A percentile compares a stretch with the other conserved stretches of the same genome.
Conservation (phyloP, 1,140 invertebrate species). For the Drosophila virilis region DNA sequence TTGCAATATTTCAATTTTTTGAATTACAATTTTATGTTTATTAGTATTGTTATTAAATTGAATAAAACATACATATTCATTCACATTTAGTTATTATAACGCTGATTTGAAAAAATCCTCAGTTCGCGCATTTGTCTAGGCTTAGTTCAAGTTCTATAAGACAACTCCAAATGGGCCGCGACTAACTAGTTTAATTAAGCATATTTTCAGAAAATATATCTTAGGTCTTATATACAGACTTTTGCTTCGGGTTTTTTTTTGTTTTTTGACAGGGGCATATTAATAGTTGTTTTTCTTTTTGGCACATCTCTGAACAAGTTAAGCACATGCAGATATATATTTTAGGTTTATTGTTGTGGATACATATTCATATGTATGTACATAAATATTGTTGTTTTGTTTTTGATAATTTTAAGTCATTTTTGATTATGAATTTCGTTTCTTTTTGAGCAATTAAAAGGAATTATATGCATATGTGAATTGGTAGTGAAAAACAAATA, state of each 20-base stretch:
- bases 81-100: slow-evolving; percentile 34
- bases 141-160: slow-evolving; percentile 14
- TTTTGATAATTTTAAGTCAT: slow-evolving; percentile 33
- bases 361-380: slow-evolving; percentile 38
- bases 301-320: slow-evolving; percentile 58
- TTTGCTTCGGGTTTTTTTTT: slow-evolving; percentile 23
- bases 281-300: slow-evolving; percentile 37
- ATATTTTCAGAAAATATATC: slow-evolving; percentile 37
- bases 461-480: slow-evolving; percentile 58
- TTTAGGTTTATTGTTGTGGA: slow-evolving; percentile 41
- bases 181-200: slow-evolving; percentile 26
- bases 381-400: slow-evolving; percentile 12
- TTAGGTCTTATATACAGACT: slow-evolving; percentile 39
- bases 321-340: slow-evolving; percentile 31
- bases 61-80: slow-evolving; percentile 26
- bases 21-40: slow-evolving; percentile 55
- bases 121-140: slow-evolving; percentile 44
- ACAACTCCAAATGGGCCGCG: slow-evolving; percentile 31
- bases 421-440: slow-evolving; percentile 33
- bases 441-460: slow-evolving; percentile 57
- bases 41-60: slow-evolving; percentile 25
- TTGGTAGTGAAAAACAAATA: slow-evolving; percentile 40
- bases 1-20: slow-evolving; percentile 27
- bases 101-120: slow-evolving; percentile 43
- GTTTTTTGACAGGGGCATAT: slow-evolving; percentile 13